Conservation (phyloP, 1,140 invertebrate genomes). For the Rhagoletis zephyria region DNA sequence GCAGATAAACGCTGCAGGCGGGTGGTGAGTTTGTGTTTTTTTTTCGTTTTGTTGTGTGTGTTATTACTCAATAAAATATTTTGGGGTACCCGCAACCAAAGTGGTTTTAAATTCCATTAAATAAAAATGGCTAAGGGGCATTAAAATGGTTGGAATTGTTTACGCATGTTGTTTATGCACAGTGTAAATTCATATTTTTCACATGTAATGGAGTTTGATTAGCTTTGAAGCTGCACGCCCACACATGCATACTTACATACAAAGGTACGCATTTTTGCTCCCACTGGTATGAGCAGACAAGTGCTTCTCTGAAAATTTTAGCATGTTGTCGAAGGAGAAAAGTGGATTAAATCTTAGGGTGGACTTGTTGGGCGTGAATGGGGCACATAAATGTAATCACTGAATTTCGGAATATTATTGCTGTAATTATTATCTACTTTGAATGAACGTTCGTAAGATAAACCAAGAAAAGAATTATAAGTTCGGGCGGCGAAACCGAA, state of each 20-base stretch:
- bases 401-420: too few species aligned
- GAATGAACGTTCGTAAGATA: too few species aligned
- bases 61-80: conserved; percentile 51
- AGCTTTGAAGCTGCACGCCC: neutral
- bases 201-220: conserved; percentile 51
- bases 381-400: neutral
- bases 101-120: conserved; percentile 73
- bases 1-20: conserved; percentile 17
- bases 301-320: neutral
- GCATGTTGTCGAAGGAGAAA: conserved; percentile 4
- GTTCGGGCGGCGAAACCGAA: too few species aligned
- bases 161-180: conserved; percentile 65
- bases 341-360: neutral
- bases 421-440: too few species aligned
- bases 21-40: conserved; percentile 4
- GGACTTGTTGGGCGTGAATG: neutral
- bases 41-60: neutral
- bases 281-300: neutral
- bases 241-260: neutral
- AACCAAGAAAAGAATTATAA: too few species aligned
- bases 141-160: conserved; percentile 70
- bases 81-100: conserved; percentile 58
- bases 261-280: neutral
- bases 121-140: conserved; percentile 62
- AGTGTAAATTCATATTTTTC: conserved; percentile 48